Evolutionary conservation across 2,797 vertebrate species (phyloP).

Genomic region (Coccyzus lansbergi): DNA sequence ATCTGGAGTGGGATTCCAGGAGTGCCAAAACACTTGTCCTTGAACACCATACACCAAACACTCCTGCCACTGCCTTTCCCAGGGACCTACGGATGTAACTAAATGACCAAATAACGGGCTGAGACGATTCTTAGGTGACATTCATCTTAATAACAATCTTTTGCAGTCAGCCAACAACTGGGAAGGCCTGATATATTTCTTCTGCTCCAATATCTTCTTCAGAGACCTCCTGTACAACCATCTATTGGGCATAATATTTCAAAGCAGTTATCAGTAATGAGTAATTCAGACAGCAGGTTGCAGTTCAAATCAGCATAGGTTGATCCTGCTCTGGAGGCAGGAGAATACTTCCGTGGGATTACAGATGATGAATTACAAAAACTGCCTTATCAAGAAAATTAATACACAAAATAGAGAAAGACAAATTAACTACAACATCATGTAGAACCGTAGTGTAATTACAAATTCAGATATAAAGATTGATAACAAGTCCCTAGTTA

Average conservation of each 20-base stretch:
- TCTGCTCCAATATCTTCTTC: neutral
- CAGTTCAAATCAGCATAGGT: neutral
- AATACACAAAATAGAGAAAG: neutral
- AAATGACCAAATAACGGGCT: neutral
- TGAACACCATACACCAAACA: neutral
- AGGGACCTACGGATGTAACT: neutral
- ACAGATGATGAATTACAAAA: neutral
- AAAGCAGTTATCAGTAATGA: neutral
- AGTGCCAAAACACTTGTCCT: neutral
- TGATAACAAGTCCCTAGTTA: neutral
- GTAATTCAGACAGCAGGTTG: neutral
- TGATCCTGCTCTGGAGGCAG: neutral
- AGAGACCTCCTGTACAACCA: neutral
- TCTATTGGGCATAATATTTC: rapidly evolving
- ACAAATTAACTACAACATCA: neutral
- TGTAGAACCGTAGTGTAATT: neutral
- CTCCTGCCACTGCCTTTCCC: neutral
- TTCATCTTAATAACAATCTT: neutral
- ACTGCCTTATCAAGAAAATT: neutral
- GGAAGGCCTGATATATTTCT: neutral
- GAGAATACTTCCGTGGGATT: neutral
- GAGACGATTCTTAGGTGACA: neutral
- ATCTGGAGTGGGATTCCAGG: neutral
- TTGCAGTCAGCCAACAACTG: neutral
- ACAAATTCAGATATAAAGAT: neutral